A percentile compares a stretch with the other conserved stretches of the same genome.
These are phyloP conservation scores for Lycaena phlaeas DNA, from an alignment of 2,888 invertebrate species.

Conservation along the genomic window DNA sequence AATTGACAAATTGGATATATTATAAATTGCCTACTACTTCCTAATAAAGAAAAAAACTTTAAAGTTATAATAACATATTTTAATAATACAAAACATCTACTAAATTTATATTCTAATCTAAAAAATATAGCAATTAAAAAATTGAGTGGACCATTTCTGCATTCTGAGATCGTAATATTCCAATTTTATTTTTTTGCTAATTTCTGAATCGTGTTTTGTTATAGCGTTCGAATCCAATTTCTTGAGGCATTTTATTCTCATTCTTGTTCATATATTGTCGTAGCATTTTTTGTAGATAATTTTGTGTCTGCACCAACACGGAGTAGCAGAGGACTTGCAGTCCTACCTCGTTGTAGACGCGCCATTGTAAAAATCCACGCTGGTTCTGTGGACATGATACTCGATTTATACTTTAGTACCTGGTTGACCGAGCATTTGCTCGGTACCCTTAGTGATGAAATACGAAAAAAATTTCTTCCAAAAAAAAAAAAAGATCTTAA, in stretches of 20 bases:
- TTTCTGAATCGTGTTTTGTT: too few relatives aligned
- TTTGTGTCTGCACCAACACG: slow-evolving; percentile 53
- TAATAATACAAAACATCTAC: background rate
- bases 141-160: too few relatives aligned
- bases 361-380: slow-evolving; percentile 49
- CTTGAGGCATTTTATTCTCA: background rate
- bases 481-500: too few relatives aligned
- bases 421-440: too few relatives aligned
- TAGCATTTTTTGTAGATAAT: slow-evolving; percentile 33
- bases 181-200: too few relatives aligned
- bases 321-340: slow-evolving; percentile 46
- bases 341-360: slow-evolving; percentile 43
- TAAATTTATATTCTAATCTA: background rate
- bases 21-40: too few relatives aligned
- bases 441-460: too few relatives aligned
- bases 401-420: too few relatives aligned
- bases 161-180: background rate
- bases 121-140: background rate
- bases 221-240: background rate
- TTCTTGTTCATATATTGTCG: slow-evolving; percentile 17
- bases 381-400: slow-evolving; percentile 48
- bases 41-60: background rate
- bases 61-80: background rate
- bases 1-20: too few relatives aligned
- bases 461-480: too few relatives aligned